These are phyloP conservation scores for Petrolisthes cinctipes DNA, from an alignment of 2,888 invertebrate genomes.

Conservation along the genomic window DNA sequence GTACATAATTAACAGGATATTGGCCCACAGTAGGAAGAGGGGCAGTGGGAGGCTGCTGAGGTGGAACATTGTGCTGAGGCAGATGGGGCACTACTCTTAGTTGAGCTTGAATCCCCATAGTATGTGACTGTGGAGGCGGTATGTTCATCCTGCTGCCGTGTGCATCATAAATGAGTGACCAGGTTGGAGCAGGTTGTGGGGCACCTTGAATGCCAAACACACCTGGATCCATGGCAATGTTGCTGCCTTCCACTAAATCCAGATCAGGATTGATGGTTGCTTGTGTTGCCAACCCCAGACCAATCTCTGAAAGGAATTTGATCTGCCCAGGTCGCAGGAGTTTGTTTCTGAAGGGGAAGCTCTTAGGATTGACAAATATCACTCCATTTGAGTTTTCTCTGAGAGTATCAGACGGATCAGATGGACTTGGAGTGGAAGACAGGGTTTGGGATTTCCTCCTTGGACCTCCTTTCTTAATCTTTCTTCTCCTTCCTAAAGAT, in stretches of 20 bases:
- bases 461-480: too few species aligned
- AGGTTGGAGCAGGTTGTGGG: constrained; percentile 12
- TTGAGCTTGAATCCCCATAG: not conserved
- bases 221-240: constrained; percentile 32
- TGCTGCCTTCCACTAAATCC: constrained; percentile 29
- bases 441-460: too few species aligned
- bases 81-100: not conserved
- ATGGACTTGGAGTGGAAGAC: too few species aligned
- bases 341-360: constrained; percentile 15
- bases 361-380: not conserved
- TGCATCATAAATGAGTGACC: constrained; percentile 12
- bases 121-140: not conserved
- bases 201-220: constrained; percentile 41
- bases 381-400: not conserved
- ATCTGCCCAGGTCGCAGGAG: constrained; percentile 22
- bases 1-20: not conserved
- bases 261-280: constrained; percentile 26
- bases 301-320: constrained; percentile 18
- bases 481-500: too few species aligned
- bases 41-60: not conserved
- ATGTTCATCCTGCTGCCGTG: constrained; percentile 13
- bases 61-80: not conserved
- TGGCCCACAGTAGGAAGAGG: not conserved
- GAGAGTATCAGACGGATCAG: too few species aligned
- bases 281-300: constrained; percentile 24